Base-by-base conservation (phyloP, 1,140 invertebrate species). In the Aricia agestis region DNA sequence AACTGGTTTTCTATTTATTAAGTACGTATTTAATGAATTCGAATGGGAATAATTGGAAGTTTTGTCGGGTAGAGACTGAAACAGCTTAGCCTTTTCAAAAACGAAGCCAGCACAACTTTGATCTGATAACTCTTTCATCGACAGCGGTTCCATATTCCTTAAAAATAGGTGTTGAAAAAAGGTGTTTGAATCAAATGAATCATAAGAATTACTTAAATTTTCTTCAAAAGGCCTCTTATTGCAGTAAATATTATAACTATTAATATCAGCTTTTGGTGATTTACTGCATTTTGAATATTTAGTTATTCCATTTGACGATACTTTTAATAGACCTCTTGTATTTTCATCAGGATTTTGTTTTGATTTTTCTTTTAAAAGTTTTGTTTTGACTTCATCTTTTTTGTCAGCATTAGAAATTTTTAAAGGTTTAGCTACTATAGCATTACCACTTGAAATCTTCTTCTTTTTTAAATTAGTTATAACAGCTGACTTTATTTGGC, bases 81-180 rank as follows among this genome's bases (percentile, higher is more conserved):
- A 94, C 67, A 94, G 92, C 83, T 92, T 93, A 0, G 94, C 93
- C 80, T 94, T 94, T 83, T 95, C 93, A 32, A 93, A 81, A 6
- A 96, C 93, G 31, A 93, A 70, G 45, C 65, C 78, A 5, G 74
- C 90, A 1, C 93, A 92, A 69, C 85, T 92, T 72, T 90, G 90
- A 57, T 89, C 84, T 72, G 25, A 80, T 76, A 75, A 76, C 79
- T 69, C 75, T 82, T 73, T 83, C 2, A 83, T 75, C 25, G 81
- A 78, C 17, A 74, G 83, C 72, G 58, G 79, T 74, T 52, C 83
- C 66, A 78, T 72, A 69, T 94, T 92, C 70, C 93, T 83, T 11
- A 95, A 81, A 74, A 96, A 95, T 31, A 96, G 91, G 84, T 95
- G 93, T 81, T 95, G 95, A 77, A 96, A 96, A 78, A 96, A 96